Base-by-base conservation (phyloP, 2,113 vertebrate genomes). In the Scomber scombrus region DNA sequence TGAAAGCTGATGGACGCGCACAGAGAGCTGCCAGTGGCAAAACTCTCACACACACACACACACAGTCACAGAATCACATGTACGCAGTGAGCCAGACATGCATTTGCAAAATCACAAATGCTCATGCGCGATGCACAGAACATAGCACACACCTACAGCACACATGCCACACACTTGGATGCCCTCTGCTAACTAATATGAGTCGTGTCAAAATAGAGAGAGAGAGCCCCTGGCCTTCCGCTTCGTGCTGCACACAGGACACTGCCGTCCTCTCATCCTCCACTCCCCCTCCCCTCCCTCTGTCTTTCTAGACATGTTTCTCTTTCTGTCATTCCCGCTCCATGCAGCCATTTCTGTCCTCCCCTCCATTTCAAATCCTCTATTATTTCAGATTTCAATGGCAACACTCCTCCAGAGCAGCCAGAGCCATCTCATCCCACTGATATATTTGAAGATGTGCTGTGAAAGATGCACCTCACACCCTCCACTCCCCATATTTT, bases 291-390 rank as follows among this genome's bases (percentile, higher is more conserved):
- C 9, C 56, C 15, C 56, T 67, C 70, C 45, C 65, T 69, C 71
- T 62, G 52, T 64, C 72, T 84, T 73, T 71, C 75, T 57, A 75
- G 78, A 80, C 66, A 23, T 89, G 83, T 90, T 86, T 84, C 66
- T 73, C 80, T 78, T 76, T 78, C 82, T 89, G 67, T 90, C 84
- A 73, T 55, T 84, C 77, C 49, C 1, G 26, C 89, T 81, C 45
- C 60, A 51, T 23, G 66, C 70, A 66, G 77, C 80, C 85, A 87
- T 89, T 71, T 91, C 74, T 88, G 69, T 85, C 84, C 85, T 78
- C 47, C 57, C 72, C 66, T 85, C 72, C 60, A 82, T 88, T 87
- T 80, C 74, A 82, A 88, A 84, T 50, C 73, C 57, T 70, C 68
- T 50, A 11, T 84, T 78, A 66, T 71, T 82, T 80, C 11, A 11